A percentile compares a stretch with the other conserved stretches of the same genome.
Conservation (phyloP, 1,140 invertebrate genomes). For the Drosophila mojavensis region DNA sequence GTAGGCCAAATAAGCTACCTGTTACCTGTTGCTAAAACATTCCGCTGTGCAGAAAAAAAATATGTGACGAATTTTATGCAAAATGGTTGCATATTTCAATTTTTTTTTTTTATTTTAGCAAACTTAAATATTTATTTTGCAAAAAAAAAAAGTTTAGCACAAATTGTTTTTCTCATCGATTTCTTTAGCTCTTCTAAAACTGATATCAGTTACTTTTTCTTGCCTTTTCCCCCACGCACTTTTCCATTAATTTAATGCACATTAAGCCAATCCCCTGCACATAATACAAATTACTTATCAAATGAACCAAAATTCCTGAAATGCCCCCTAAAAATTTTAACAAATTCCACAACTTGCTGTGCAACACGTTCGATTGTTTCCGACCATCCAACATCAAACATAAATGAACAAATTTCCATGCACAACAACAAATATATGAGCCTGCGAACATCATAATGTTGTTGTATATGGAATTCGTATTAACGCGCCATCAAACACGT, state of each 20-base stretch:
- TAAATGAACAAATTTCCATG: conserved; percentile 5
- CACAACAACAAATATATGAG: conserved; percentile 1
- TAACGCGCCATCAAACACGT: background rate
- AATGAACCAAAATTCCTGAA: conserved; percentile 64
- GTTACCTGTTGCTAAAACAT: conserved; percentile 51
- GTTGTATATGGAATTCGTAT: conserved; percentile 18
- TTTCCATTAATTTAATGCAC: conserved; percentile 53
- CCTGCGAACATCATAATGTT: conserved; percentile 52
- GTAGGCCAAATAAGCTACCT: conserved; percentile 56
- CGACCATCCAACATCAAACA: background rate
- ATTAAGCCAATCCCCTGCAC: conserved; percentile 59
- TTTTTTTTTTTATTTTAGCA: too few species aligned
- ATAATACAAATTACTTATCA: conserved; percentile 59
- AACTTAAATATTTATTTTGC: too few species aligned
- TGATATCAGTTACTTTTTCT: background rate
- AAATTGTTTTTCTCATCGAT: background rate
- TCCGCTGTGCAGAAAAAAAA: conserved; percentile 39
- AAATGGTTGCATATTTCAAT: background rate
- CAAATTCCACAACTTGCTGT: conserved; percentile 12
- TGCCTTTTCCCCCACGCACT: background rate
- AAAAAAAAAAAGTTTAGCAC: too few species aligned
- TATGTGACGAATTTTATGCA: conserved; percentile 13
- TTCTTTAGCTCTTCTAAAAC: too few species aligned
- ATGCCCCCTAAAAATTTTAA: background rate
- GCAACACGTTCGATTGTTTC: conserved; percentile 3